phyloP scores from a whole-genome alignment of 2,888 invertebrate species.

The Cyclophora punctaria region DNA sequence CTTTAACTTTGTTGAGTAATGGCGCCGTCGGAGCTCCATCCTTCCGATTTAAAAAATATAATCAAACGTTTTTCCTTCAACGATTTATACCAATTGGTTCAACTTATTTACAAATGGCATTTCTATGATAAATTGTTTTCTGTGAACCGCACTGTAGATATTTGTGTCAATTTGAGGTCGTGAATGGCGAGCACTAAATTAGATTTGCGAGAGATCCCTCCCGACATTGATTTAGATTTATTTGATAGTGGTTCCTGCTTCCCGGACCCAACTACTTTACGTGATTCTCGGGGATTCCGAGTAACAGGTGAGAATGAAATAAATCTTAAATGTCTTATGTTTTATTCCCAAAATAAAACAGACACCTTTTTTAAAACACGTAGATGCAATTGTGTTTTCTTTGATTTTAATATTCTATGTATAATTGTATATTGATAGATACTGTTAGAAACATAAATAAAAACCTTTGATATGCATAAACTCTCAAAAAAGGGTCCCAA shows the following conservation, averaged over 20 bases:
- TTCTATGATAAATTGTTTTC: neutral
- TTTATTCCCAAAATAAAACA: too few species aligned
- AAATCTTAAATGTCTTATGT: too few species aligned
- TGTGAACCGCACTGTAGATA: neutral
- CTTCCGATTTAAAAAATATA: slow-evolving; percentile 19
- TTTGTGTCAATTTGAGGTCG: slow-evolving; percentile 5
- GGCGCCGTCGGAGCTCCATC: slow-evolving; percentile 23
- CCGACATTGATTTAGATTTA: slow-evolving; percentile 55
- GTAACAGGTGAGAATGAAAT: too few species aligned
- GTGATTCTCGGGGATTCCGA: neutral
- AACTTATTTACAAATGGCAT: too few species aligned
- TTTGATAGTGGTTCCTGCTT: slow-evolving; percentile 43
- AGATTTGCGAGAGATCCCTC: slow-evolving; percentile 17
- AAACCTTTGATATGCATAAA: too few species aligned
- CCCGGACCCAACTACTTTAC: slow-evolving; percentile 36
- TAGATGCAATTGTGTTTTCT: too few species aligned
- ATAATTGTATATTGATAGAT: too few species aligned
- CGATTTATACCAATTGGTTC: slow-evolving; percentile 1
- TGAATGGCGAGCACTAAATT: slow-evolving; percentile 6
- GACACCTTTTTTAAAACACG: too few species aligned
- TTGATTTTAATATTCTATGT: too few species aligned
- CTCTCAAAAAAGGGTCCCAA: too few species aligned
- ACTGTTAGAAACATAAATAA: too few species aligned
- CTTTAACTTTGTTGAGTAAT: slow-evolving; percentile 35
- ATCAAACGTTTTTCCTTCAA: slow-evolving; percentile 1